Conservation (phyloP, 1,140 invertebrate genomes). For the Varroa destructor region DNA sequence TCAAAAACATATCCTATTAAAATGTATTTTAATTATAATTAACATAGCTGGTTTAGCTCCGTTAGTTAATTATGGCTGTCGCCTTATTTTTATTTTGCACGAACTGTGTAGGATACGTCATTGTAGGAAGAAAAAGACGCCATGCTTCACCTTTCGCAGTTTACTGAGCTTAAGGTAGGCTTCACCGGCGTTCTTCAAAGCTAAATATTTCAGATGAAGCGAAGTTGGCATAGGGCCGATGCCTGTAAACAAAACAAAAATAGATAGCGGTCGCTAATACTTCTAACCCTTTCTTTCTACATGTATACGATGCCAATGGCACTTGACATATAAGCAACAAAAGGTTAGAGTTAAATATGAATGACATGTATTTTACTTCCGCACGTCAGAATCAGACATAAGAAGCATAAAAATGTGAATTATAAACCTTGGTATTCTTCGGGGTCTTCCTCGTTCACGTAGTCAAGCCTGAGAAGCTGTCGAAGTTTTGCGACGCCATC, state of each 20-base stretch:
- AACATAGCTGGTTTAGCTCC: too few species aligned
- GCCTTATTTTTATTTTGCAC: too few species aligned
- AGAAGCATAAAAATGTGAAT: neutral
- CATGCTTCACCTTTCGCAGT: neutral
- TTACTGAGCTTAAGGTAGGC: slow-evolving; percentile 8
- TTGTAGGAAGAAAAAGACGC: too few species aligned
- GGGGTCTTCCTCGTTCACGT: slow-evolving; percentile 17
- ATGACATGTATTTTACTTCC: too few species aligned
- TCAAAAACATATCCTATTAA: too few species aligned
- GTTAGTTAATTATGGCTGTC: too few species aligned
- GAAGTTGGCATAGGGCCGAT: slow-evolving; percentile 9
- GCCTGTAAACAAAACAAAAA: neutral
- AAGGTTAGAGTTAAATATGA: too few species aligned
- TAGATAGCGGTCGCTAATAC: neutral
- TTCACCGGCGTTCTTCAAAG: slow-evolving; percentile 16
- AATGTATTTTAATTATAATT: too few species aligned
- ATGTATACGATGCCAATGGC: neutral
- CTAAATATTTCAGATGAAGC: slow-evolving; percentile 14
- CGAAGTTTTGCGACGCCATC: slow-evolving; percentile 14
- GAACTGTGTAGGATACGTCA: too few species aligned
- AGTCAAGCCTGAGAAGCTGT: slow-evolving; percentile 9
- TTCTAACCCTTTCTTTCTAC: neutral
- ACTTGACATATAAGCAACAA: neutral
- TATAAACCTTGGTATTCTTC: neutral
- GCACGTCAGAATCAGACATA: too few species aligned